Conservation (phyloP, 2,888 invertebrate species). For the Calliphora vomitoria region DNA sequence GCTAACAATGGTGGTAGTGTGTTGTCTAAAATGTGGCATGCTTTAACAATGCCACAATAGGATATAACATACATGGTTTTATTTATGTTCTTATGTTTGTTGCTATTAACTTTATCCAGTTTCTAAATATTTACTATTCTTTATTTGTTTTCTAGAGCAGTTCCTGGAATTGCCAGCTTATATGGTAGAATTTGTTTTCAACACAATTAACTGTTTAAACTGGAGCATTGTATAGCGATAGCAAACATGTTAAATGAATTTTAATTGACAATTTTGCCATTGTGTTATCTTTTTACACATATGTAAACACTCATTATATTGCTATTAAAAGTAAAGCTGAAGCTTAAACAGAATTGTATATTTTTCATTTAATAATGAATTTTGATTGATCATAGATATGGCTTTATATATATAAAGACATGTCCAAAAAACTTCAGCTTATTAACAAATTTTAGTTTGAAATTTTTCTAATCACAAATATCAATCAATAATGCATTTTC, state of each 20-base stretch:
- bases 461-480: no score
- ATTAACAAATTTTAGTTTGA: no score
- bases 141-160: background rate
- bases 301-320: background rate
- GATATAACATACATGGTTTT: background rate
- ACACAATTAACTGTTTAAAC: background rate
- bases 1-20: background rate
- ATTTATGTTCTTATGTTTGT: background rate
- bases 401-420: no score
- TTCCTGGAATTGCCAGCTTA: conserved; percentile 13
- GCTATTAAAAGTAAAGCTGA: no score
- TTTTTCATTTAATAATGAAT: background rate
- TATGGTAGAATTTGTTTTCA: background rate
- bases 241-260: background rate
- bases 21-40: background rate
- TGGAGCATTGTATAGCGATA: background rate
- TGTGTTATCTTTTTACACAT: background rate
- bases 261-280: background rate
- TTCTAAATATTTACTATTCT: background rate
- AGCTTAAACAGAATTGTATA: no score
- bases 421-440: no score
- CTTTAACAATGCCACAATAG: background rate
- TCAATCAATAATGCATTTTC: no score
- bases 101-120: background rate
- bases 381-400: no score